Percentiles rank a stretch among this genome's conserved stretches.
These are phyloP conservation scores for Marronus borbonicus DNA, from an alignment of 2,888 invertebrate genomes.

Conservation along the genomic window DNA sequence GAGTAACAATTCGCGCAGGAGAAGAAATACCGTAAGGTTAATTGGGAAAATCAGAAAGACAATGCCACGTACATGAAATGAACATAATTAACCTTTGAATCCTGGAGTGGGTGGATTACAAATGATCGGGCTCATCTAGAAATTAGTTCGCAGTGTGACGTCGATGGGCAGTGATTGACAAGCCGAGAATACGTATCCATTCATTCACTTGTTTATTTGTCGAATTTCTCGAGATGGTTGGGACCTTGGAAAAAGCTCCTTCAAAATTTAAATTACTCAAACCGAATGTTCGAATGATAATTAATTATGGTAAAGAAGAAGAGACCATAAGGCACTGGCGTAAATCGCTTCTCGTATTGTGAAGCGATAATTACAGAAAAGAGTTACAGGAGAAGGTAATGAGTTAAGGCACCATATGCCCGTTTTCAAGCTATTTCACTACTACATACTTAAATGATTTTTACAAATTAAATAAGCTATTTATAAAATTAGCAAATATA, in stretches of 20 bases:
- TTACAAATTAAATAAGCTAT: no score
- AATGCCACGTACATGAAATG: conserved; percentile 26
- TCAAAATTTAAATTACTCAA: conserved; percentile 37
- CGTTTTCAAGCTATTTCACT: no score
- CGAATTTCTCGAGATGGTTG: not conserved
- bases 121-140: conserved; percentile 45
- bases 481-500: no score
- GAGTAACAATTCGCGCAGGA: not conserved
- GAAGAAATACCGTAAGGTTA: conserved; percentile 25
- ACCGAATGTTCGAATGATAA: conserved; percentile 29
- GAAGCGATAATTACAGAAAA: not conserved
- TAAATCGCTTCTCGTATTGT: not conserved
- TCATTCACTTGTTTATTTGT: conserved; percentile 40
- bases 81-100: conserved; percentile 34
- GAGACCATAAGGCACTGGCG: not conserved
- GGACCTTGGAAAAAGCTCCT: not conserved
- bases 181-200: conserved; percentile 8
- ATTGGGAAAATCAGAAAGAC: conserved; percentile 41
- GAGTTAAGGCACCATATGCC: no score
- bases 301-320: conserved; percentile 24
- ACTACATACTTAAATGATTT: no score
- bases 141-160: conserved; percentile 52
- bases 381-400: no score
- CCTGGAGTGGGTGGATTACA: conserved; percentile 40
- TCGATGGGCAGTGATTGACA: conserved; percentile 47